Evolutionary conservation across 2,113 vertebrate species (phyloP), one percentile per base, ranked within the genome.

Genomic region (Podarcis raffonei): DNA sequence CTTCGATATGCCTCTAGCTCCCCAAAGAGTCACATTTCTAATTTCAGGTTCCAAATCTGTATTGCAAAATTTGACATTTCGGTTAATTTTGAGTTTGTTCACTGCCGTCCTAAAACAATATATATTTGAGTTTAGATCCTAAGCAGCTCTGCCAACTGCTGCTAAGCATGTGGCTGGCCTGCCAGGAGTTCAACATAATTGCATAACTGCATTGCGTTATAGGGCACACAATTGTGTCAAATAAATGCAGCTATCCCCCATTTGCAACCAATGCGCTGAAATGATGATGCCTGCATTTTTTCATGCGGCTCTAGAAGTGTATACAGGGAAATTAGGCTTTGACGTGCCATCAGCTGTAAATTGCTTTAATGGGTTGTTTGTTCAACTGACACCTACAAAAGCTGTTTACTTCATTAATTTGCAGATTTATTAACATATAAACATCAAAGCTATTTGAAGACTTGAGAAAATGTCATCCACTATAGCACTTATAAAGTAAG

Each of bases 351-450:
- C 90, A 90, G 87, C 32, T 89, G 77, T 93, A 95, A 94, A 91
- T 94, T 94, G 91, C 84, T 94, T 95, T 92, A 96, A 95, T 94
- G 91, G 90, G 78, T 94, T 95, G 90, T 95, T 95, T 94, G 91
- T 89, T 90, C 88, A 94, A 93, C 90, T 96, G 87, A 94, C 92
- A 96, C 93, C 81, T 82, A 92, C 69, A 77, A 92, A 95, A 95
- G 86, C 82, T 82, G 88, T 93, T 95, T 95, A 96, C 86, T 90
- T 94, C 89, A 94, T 95, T 96, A 93, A 96, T 95, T 95, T 95
- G 90, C 87, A 85, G 90, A 95, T 93, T 90, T 78, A 94, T 96
- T 91, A 91, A 84, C 87, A 92, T 80, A 94, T 90, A 95, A 92
- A 90, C 90, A 93, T 95, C 95, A 94, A 94, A 91, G 87, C 78